Base-by-base conservation (phyloP, 2,113 vertebrate genomes). In the Hippoglossus stenolepis region DNA sequence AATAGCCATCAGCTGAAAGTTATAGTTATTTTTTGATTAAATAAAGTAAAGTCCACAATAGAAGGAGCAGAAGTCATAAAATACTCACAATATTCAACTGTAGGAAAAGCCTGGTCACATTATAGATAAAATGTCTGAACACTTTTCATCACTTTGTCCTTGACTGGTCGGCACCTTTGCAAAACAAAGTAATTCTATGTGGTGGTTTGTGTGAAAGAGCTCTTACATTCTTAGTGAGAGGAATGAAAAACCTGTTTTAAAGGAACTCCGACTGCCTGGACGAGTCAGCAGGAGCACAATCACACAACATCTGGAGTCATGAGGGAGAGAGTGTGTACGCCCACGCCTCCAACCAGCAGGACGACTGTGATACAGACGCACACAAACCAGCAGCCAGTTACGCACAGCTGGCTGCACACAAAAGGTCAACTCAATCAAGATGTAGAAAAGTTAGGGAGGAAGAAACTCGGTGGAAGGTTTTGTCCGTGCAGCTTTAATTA, bases 301-400 rank as follows among this genome's bases (percentile, higher is more conserved):
- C 85, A 82, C 67, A 15, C 62, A 91, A 87, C 90, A 91, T 91
- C 89, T 92, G 90, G 89, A 81, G 62, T 77, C 75, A 82, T 56
- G 69, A 81, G 75, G 76, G 74, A 83, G 85, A 87, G 75, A 84
- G 84, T 86, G 80, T 72, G 85, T 23, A 31, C 67, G 72, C 62
- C 71, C 75, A 75, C 45, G 62, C 71, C 78, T 72, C 60, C 65
- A 84, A 76, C 61, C 85, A 78, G 75, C 74, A 73, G 63, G 60
- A 68, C 35, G 20, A 65, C 70, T 28, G 21, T 59, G 69, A 40
- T 47, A 60, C 75, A 68, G 67, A 59, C 62, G 75, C 71, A 57
- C 65, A 84, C 59, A 65, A 49, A 67, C 47, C 69, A 62, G 61
- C 5, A 62, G 59, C 57, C 20, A 54, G 66, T 11, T 51, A 51